Evolutionary conservation across 2,113 vertebrate genomes (phyloP), one percentile per base, ranked within the genome.

Genomic region (Fregata magnificens): DNA sequence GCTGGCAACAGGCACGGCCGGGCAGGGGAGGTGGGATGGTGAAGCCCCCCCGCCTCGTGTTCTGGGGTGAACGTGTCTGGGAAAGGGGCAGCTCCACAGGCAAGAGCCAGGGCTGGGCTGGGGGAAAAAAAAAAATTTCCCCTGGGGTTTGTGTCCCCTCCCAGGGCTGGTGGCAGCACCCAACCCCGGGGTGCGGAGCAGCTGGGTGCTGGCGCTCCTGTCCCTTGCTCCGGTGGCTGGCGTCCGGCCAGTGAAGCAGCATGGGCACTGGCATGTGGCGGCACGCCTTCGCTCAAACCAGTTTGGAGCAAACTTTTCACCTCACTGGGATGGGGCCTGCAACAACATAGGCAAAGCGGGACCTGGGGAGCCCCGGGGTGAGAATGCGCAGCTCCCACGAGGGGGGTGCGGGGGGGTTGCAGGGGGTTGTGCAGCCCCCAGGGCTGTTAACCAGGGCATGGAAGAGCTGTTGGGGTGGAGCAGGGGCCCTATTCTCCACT

Each of bases 151-250:
- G 65, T 47, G 59, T 16, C 45, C 49, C 25, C 9, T n/a, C 34
- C 44, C 1, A 45, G 59, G 31, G 73, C 38, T 26, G 52, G 74
- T 4, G 9, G 79, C 80, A 50, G 63, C 66, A 9, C 55, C 12
- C 1, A 2, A 21, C 9, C 31, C 6, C 0, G 5, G 52, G 18
- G 21, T 32, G 58, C 82, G 5, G 62, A n/a, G 87, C 59, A 28
- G 34, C 0, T 3, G 45, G 73, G 2, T 42, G 45, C 56, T 4
- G 3, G 22, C 1, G 12, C 24, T n/a, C 16, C 26, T 3, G 0
- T 7, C 44, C 79, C 44, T 19, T 5, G 22, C 45, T 22, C 32
- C 0, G 2, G 32, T 0, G 1, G 28, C 44, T 44, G 86, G 66
- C 3, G 5, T 31, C 42, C 5, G 2, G 34, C 38, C 63, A 11